Base-by-base conservation (phyloP, 2,888 invertebrate genomes). In the Drosophila macrospina region DNA sequence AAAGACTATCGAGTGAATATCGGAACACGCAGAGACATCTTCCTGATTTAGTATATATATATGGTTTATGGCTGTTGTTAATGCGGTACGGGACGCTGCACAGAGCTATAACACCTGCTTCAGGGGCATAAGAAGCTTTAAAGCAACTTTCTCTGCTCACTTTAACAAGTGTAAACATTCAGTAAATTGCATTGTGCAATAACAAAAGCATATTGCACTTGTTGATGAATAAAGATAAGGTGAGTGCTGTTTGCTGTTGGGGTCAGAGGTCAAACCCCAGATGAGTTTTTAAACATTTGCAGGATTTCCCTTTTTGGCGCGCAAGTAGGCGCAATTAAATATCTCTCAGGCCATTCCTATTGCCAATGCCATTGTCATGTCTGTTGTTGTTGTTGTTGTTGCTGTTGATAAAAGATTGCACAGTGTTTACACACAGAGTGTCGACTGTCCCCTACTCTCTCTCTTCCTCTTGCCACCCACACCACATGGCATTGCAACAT, bases 291-390 rank as follows among this genome's bases (percentile, higher is more conserved):
- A 52, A 13, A 26, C 45, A 42, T 65, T 45, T 68, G 74, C 52
- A 13, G 63, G 54, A 55, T 48, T 62, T 73, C 57, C 62, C 66
- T 67, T 79, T 79, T 47, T 42, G 83, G 11, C 61, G 72, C 75
- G 78, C 78, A 85, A 85, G 83, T 82, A 82, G 83, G 75, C 68
- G 63, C 81, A 85, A 85, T 82, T 82, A 85, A 85, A 82, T 75
- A 63, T 51, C 15, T 32, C 42, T 60, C 48, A 48, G 65, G 52
- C 69, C 69, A 52, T 67, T 55, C 69, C 69, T 56, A 72, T 78
- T 69, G 47, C 55, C 70, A 65, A 65, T 77, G 64, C 62, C 74
- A 70, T 70, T 70, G 70, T 66, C 59, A 55, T 80, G 72, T 72
- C 78, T 75, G 77, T 69, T 67, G 74, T 42, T 56, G 41, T 39